Evolutionary conservation across 2,797 vertebrate genomes (phyloP), one percentile per base, ranked within the genome.

Genomic region (Discoglossus pictus): DNA sequence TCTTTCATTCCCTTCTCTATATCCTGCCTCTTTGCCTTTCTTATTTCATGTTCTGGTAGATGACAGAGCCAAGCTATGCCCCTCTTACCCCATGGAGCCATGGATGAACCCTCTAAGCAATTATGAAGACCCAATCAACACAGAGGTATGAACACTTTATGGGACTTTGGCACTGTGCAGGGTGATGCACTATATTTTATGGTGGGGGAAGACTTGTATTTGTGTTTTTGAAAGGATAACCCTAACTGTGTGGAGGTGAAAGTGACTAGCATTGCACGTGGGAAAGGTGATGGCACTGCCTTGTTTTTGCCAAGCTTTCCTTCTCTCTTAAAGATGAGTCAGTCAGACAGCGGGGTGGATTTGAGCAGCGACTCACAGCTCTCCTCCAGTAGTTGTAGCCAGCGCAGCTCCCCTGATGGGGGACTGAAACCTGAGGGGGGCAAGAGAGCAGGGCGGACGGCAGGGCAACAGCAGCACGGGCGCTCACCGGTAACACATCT

Each of bases 291-390:
- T 61, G 27, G 46, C 27, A 56, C 2, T 50, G 21, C 35, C 58
- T 13, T 39, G 25, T 42, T n/a, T 10, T 4, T 11, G 3, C 7
- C 2, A n/a, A n/a, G n/a, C n/a, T n/a, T n/a, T n/a, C n/a, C n/a
- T n/a, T 65, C 24, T 48, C 21, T 23, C 20, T 62, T 56, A 23
- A 61, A 87, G 85, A 85, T 85, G 82, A 88, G 84, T 76, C 82
- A 85, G 68, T 84, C 85, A 51, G 86, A 88, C 81, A 88, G 86
- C 38, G 86, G 86, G 4, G 85, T 88, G 52, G 86, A 88, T 73
- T 79, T 88, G 70, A 87, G 86, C 77, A 84, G 85, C 24, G 85
- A 86, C 61, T 87, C 84, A 7, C 85, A 85, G 71, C 85, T 84
- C 44, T 88, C 85, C n/a, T 88, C 86, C 42, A 83, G 82, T 69